Percentiles rank a stretch among this genome's conserved stretches.
Conservation (phyloP, 2,113 vertebrate genomes). For the Callionymus lyra region DNA sequence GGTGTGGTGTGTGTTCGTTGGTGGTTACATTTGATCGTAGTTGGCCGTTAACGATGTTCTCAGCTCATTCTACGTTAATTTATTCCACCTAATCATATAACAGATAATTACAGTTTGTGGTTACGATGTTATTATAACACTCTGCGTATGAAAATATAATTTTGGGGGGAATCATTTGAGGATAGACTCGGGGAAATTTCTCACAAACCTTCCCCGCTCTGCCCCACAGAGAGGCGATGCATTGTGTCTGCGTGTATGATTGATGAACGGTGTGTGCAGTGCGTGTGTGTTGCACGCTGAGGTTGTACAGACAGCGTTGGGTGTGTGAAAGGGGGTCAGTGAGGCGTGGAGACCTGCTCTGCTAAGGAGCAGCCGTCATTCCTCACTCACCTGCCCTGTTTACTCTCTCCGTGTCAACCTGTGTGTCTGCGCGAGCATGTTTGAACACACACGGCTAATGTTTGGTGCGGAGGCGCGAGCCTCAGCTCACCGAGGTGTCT, state of each 20-base stretch:
- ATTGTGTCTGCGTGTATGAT: constrained; percentile 51
- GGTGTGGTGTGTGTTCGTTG: too few relatives aligned
- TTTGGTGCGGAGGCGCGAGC: constrained; percentile 18
- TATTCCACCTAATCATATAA: too few relatives aligned
- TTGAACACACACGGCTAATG: constrained; percentile 16
- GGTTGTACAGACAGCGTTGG: constrained; percentile 59
- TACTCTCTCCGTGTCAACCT: constrained; percentile 58
- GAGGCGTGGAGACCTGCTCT: constrained; percentile 59
- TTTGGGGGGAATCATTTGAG: too few relatives aligned
- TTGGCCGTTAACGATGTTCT: too few relatives aligned
- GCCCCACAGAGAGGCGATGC: constrained; percentile 27
- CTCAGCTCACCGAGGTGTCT: constrained; percentile 27
- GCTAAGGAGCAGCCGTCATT: constrained; percentile 61
- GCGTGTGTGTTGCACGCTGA: constrained; percentile 43
- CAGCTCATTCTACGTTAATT: too few relatives aligned
- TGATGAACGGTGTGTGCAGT: constrained; percentile 50
- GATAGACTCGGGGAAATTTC: constrained; percentile 12
- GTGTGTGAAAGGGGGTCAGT: constrained; percentile 67
- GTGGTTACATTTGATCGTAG: too few relatives aligned
- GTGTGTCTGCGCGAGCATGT: constrained; percentile 15
- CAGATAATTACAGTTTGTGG: too few relatives aligned
- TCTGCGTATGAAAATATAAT: too few relatives aligned
- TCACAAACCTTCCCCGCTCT: constrained; percentile 21
- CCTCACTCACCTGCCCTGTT: constrained; percentile 71
- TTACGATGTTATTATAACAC: background rate